Base-by-base conservation (phyloP, 64 coral and sea anemone species). In the Hydrozoanthus tunicans region DNA sequence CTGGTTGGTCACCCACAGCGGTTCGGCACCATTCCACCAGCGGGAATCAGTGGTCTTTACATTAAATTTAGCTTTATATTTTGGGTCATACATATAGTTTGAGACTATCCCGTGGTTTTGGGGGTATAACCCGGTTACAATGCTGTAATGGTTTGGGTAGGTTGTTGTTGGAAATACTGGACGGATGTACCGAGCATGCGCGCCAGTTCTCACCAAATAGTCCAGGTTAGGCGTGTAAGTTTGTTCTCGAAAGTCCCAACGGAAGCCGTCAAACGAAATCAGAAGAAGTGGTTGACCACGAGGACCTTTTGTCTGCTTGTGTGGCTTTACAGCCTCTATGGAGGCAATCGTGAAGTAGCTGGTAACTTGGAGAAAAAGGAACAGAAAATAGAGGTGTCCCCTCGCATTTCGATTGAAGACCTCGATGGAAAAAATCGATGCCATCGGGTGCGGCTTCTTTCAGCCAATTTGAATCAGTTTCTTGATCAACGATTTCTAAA, bases 1-100 rank as follows among this genome's bases (percentile, higher is more conserved):
- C 43, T 98, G 91, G 66, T 98, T 98, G 6, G 93, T 98, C 43
- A 93, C 83, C 96, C 96, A 98, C 14, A 98, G 51, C n/a, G 96
- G 96, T 10, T 93, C 92, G 9, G 91, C 93, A 5, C 81, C 81
- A 24, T 91, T 73, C 96, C 96, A 98, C 96, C 96, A 98, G 56
- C 83, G 61, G 0, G 96, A 79, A 55, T 98, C 91, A 7, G 91
- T 86, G 13, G 90, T 91, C 53, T 75, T 70, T 12, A 91, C 90
- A 70, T 95, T 79, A 85, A 98, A 98, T 9, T 51, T 68, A 6
- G 56, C 91, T n/a, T 92, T 93, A n/a, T 91, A 89, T 12, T 74
- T 58, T 6, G 96, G 96, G 52, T 98, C 96, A 51, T 88, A 93
- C 96, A 98, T 98, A 11, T 86, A 77, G 23, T 98, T 98, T 0